Conservation (phyloP, 2,888 invertebrate species). For the Actias luna region DNA sequence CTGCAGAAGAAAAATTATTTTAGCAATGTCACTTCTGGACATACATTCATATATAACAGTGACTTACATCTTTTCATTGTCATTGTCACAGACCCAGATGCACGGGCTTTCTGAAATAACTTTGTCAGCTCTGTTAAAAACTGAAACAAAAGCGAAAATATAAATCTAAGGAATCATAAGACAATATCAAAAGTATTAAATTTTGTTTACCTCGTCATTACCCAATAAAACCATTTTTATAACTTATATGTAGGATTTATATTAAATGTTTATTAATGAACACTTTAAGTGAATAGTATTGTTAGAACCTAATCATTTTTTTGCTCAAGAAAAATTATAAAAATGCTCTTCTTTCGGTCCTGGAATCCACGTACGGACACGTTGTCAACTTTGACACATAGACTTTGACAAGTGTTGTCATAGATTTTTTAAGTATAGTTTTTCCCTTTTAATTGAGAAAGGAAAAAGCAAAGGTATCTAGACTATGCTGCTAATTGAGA, state of each 20-base stretch:
- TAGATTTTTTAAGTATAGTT: no score
- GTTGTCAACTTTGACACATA: constrained; percentile 37
- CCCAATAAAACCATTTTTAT: constrained; percentile 84
- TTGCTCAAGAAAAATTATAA: background rate
- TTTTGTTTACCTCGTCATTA: constrained; percentile 82
- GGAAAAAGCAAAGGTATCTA: no score
- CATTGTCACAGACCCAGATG: constrained; percentile 90
- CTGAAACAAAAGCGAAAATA: constrained; percentile 74
- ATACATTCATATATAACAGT: background rate
- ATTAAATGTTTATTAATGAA: constrained; percentile 23
- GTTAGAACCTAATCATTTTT: background rate
- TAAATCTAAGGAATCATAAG: constrained; percentile 18
- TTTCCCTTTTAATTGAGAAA: no score
- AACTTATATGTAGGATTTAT: constrained; percentile 21
- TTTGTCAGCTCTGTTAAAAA: constrained; percentile 92
- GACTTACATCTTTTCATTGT: constrained; percentile 97
- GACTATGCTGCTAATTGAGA: no score
- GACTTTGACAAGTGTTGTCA: no score
- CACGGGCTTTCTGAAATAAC: constrained; percentile 92
- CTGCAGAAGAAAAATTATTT: constrained; percentile 59
- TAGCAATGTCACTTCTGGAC: background rate
- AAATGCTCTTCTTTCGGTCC: background rate
- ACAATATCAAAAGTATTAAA: background rate
- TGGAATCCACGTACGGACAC: constrained; percentile 31
- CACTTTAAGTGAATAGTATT: constrained; percentile 23